These are phyloP conservation scores for Netelia virgata DNA, from an alignment of 2,888 invertebrate genomes.

Conservation along the genomic window DNA sequence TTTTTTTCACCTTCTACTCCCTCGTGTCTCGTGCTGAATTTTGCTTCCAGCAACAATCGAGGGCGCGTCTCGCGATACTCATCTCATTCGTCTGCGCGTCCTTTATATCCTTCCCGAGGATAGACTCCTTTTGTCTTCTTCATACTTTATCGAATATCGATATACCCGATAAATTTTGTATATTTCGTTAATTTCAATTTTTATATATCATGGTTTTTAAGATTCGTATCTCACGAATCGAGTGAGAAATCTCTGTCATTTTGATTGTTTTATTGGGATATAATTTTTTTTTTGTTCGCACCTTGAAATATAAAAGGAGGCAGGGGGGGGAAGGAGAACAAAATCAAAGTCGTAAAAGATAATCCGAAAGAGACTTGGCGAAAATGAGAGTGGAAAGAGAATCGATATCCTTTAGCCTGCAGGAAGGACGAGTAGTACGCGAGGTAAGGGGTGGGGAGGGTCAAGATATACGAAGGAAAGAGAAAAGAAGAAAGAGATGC, in stretches of 20 bases:
- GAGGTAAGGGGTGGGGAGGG: not conserved
- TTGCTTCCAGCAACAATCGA: not conserved
- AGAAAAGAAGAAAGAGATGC: conserved; percentile 30
- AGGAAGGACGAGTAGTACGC: conserved; percentile 46
- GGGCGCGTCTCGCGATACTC: not conserved
- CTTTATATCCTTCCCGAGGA: not conserved
- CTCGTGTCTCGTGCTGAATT: not conserved
- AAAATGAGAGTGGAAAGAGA: conserved; percentile 26
- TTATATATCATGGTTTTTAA: not conserved
- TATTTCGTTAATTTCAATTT: not conserved
- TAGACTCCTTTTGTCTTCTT: not conserved
- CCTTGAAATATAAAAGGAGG: not conserved
- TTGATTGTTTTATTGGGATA: too few relatives aligned
- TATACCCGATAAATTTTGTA: too few relatives aligned
- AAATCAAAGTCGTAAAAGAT: not conserved
- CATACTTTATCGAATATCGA: too few relatives aligned
- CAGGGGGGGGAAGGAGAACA: not conserved
- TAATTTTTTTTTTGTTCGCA: too few relatives aligned
- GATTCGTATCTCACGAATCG: not conserved
- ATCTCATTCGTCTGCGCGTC: not conserved
- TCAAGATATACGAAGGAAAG: conserved; percentile 22
- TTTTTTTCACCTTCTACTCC: not conserved
- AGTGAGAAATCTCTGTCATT: not conserved
- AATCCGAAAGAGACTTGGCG: conserved; percentile 7
- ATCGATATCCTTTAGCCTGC: conserved; percentile 52